These are phyloP conservation scores for Heteractis magnifica DNA, from an alignment of 92 coral and sea anemone genomes.

Conservation along the genomic window DNA sequence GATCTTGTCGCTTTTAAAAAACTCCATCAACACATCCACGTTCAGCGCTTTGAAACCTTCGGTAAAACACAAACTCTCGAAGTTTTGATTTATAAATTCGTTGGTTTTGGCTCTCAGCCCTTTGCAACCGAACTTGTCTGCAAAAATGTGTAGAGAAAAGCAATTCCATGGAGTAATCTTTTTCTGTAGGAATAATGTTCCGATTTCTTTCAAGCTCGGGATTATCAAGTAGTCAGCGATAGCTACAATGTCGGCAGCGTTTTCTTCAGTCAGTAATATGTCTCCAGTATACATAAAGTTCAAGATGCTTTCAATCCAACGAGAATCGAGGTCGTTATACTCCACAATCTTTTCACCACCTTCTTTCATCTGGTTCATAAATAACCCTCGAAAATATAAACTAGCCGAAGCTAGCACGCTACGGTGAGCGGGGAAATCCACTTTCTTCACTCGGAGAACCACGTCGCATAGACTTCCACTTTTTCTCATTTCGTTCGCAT, in stretches of 20 bases:
- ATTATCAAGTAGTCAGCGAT: conserved; percentile 64
- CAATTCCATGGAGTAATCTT: conserved; percentile 51
- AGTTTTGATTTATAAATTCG: conserved; percentile 45
- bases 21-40: conserved; percentile 31
- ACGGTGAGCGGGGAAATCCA: conserved; percentile 62
- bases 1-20: conserved; percentile 61
- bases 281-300: conserved; percentile 71
- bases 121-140: conserved; percentile 46
- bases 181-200: conserved; percentile 39
- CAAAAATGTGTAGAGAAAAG: conserved; percentile 41
- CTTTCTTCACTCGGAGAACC: conserved; percentile 49
- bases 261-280: conserved; percentile 48
- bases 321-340: conserved; percentile 45
- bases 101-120: conserved; percentile 46
- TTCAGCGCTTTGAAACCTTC: conserved; percentile 44
- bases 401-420: conserved; percentile 69
- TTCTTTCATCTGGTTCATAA: conserved; percentile 57
- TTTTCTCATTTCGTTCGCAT: conserved; percentile 31
- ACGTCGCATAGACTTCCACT: conserved; percentile 63
- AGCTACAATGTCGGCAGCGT: conserved; percentile 54
- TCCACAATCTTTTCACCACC: conserved; percentile 31
- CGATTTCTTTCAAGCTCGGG: conserved; percentile 49
- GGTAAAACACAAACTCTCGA: conserved; percentile 48
- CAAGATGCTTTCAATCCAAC: conserved; percentile 42
- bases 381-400: conserved; percentile 65